Percentiles rank a stretch among this genome's conserved stretches.
phyloP scores from a whole-genome alignment of 2,797 vertebrate genomes.

The Dicrostonyx torquatus region DNA sequence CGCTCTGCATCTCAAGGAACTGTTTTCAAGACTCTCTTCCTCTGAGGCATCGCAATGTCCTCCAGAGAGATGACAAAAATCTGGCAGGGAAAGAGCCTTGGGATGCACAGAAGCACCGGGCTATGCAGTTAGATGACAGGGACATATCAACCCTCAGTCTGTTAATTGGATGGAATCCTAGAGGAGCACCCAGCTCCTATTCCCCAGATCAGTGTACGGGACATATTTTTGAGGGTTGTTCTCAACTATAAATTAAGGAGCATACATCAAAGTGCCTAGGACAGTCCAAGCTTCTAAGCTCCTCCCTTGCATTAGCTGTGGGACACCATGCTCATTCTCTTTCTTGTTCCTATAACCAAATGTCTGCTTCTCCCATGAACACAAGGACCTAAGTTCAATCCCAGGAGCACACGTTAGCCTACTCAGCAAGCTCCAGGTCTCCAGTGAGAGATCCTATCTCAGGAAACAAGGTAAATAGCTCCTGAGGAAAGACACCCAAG shows the following conservation, averaged over 20 bases:
- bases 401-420: neutral
- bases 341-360: neutral
- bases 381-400: neutral
- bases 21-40: neutral
- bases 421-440: neutral
- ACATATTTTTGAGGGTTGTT: neutral
- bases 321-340: neutral
- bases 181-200: neutral
- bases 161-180: neutral
- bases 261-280: neutral
- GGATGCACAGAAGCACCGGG: fast-evolving
- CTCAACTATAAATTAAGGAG: neutral
- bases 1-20: too few relatives aligned
- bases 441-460: neutral
- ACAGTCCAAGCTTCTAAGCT: neutral
- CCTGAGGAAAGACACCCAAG: neutral
- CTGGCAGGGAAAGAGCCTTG: neutral
- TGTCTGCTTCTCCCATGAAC: neutral
- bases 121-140: neutral
- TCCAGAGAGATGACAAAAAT: neutral
- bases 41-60: neutral
- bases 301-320: neutral
- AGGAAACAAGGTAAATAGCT: neutral
- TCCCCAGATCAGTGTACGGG: neutral
- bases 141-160: neutral